Evolutionary conservation across 2,888 invertebrate genomes (phyloP), one percentile per base, ranked within the genome.

Genomic region (Drosophila fungiperda): DNA sequence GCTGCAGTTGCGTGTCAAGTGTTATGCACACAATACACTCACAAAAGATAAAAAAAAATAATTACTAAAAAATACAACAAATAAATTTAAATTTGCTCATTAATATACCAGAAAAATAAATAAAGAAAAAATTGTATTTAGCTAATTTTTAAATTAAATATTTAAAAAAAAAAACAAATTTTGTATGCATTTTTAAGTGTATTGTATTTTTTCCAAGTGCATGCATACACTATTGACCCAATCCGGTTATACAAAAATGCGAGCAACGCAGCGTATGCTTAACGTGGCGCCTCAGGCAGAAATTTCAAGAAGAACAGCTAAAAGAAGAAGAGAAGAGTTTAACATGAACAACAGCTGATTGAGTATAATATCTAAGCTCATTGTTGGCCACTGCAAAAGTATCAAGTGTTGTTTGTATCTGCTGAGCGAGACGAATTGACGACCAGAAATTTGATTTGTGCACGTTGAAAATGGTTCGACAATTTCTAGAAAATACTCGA

Each of bases 401-500:
- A 77, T 84, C 69, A 64, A 77, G 68, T 77, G 49, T 74, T 70
- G 50, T 82, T 73, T 73, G 60, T 59, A 76, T 52, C 20, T 61
- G 67, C 66, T 73, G 71, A 82, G 65, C 59, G 53, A 78, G 52
- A 61, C 66, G 67, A 70, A 67, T 69, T 63, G 42, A 42, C 58
- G 48, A 49, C 32, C 40, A 57, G 45, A 45, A 45, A 62, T 74
- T 80, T 64, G 66, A 66, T 77, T 67, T 66, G 35, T 64, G 52
- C 49, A 68, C 68, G 54, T 59, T 66, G 36, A 71, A 78, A 76
- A 83, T 72, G 66, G 63, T 74, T 80, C 73, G 54, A 82, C 76
- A 78, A 84, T 73, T 90, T 85, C 90, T 85, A 90, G 90, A 85
- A 85, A 57, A 80, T 74, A 68, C 74, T 15, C 65, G 63, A 58